Conservation (phyloP, 2,888 invertebrate genomes). For the Margaritifera margaritifera region DNA sequence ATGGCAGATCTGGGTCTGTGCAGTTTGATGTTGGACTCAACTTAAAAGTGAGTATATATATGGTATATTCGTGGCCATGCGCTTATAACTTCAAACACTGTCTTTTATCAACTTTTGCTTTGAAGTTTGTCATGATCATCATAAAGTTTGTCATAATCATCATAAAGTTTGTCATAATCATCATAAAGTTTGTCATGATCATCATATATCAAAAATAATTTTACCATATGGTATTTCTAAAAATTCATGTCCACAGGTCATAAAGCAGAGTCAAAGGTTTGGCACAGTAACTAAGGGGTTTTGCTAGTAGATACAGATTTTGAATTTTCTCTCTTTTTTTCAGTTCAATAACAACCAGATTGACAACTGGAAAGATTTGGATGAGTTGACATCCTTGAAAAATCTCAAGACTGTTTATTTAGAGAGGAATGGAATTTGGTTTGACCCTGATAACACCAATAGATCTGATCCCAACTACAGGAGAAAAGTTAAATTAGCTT, state of each 20-base stretch:
- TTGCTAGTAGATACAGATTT: not conserved
- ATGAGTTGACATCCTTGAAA: conserved; percentile 78
- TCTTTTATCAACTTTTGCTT: too few species aligned
- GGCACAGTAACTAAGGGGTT: not conserved
- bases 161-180: too few species aligned
- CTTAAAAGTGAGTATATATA: too few species aligned
- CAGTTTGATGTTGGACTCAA: too few species aligned
- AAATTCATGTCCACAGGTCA: not conserved
- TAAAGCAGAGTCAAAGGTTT: not conserved
- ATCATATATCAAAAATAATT: too few species aligned
- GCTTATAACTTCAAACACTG: too few species aligned
- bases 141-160: too few species aligned
- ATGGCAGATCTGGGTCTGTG: too few species aligned
- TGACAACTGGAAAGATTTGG: conserved; percentile 87
- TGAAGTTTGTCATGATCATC: too few species aligned
- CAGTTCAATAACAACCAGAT: conserved; percentile 94
- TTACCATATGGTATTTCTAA: not conserved
- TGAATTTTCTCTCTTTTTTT: conserved; percentile 52
- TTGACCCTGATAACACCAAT: conserved; percentile 70
- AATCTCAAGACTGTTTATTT: conserved; percentile 87
- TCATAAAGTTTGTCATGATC: too few species aligned
- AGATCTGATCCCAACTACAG: conserved; percentile 87
- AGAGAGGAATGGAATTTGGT: conserved; percentile 89
- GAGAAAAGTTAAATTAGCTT: conserved; percentile 88
- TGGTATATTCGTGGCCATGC: too few species aligned